A percentile compares a stretch with the other conserved stretches of the same genome.
Conservation (phyloP, 30 jellyfish, hydroid and myxozoan genomes). For the Aurelia aurita complex sp. Pacific region DNA sequence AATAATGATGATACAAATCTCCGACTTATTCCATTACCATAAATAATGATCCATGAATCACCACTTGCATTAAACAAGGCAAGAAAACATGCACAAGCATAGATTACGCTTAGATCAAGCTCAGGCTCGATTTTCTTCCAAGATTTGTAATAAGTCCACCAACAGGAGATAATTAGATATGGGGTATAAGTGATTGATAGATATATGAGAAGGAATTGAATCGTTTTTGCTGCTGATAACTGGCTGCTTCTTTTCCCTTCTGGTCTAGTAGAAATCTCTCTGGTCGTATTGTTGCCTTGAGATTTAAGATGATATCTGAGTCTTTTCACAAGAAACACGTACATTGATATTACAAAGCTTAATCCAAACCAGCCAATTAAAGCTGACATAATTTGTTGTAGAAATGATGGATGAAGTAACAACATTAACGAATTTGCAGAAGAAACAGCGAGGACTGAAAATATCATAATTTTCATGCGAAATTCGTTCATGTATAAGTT, state of each 20-base stretch:
- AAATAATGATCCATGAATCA: slow-evolving; percentile 28
- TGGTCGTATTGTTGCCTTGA: not conserved
- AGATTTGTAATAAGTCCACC: no score
- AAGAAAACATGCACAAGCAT: slow-evolving; percentile 4
- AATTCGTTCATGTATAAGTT: slow-evolving; percentile 32
- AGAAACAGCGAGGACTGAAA: slow-evolving; percentile 16
- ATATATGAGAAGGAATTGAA: slow-evolving; percentile 39
- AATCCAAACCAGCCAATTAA: not conserved
- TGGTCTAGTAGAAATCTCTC: not conserved
- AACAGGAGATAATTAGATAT: no score
- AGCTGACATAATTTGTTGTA: not conserved
- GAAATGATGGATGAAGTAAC: not conserved
- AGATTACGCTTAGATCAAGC: not conserved
- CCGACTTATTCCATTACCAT: slow-evolving; percentile 26
- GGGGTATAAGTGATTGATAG: not conserved
- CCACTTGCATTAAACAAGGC: slow-evolving; percentile 35
- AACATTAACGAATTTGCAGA: not conserved
- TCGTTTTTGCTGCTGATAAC: slow-evolving; percentile 57
- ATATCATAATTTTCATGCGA: slow-evolving; percentile 42
- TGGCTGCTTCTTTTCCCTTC: slow-evolving; percentile 24
- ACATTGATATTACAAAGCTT: not conserved
- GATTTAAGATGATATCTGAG: not conserved
- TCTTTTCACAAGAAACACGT: not conserved
- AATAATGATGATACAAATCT: not conserved
- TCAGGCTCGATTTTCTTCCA: slow-evolving; percentile 4